Conservation (phyloP, 2,888 invertebrate species). For the Brachylomia viminalis region DNA sequence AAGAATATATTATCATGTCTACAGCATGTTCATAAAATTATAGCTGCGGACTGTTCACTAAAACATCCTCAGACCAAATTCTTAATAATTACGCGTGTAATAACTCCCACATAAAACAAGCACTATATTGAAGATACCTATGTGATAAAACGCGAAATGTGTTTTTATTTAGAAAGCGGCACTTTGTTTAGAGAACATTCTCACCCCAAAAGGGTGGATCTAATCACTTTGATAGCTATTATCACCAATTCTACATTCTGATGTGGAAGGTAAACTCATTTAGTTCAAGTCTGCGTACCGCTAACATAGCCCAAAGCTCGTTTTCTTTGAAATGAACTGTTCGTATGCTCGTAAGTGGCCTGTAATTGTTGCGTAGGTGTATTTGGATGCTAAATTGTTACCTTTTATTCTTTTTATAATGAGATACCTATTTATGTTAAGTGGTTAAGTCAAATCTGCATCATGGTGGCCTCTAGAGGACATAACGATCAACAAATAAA, state of each 20-base stretch:
- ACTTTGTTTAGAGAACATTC: conserved; percentile 36
- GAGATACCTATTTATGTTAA: conserved; percentile 56
- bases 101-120: conserved; percentile 21
- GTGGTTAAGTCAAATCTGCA: conserved; percentile 42
- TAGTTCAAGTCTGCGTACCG: conserved; percentile 46
- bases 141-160: conserved; percentile 31
- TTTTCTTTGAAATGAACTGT: conserved; percentile 69
- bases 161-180: conserved; percentile 43
- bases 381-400: conserved; percentile 61
- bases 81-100: conserved; percentile 10
- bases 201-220: conserved; percentile 34
- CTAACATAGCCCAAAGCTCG: conserved; percentile 64
- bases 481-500: conserved; percentile 32
- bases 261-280: conserved; percentile 54
- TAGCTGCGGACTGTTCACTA: conserved; percentile 12
- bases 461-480: conserved; percentile 33
- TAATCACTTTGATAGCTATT: conserved; percentile 54
- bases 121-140: conserved; percentile 24
- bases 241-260: conserved; percentile 52
- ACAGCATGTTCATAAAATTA: not conserved
- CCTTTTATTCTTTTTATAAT: conserved; percentile 65
- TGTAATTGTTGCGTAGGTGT: conserved; percentile 74
- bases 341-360: conserved; percentile 72
- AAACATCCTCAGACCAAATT: conserved; percentile 3
- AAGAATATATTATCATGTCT: conserved; percentile 5